Evolutionary conservation across 1,140 invertebrate species (phyloP).

Genomic region (Bombus ignitus): DNA sequence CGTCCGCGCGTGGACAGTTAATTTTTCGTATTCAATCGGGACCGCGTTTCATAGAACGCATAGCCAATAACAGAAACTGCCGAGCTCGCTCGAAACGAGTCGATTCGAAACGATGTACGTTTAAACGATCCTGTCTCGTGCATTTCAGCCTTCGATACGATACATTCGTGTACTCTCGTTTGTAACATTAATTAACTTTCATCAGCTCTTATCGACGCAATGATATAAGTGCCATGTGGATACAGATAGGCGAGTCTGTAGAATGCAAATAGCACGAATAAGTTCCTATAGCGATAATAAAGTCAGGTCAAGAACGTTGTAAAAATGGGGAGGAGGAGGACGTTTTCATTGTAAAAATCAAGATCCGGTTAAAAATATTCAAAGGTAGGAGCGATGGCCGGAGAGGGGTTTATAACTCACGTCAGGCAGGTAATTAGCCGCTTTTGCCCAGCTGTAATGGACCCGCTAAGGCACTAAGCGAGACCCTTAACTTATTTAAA

Average conservation of each 20-base stretch:
- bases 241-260: not conserved
- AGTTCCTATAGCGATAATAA: conserved; percentile 22
- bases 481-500: conserved; percentile 84
- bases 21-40: not conserved
- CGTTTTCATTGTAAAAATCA: conserved; percentile 72
- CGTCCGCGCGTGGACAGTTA: not conserved
- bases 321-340: conserved; percentile 42
- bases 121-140: conserved; percentile 18
- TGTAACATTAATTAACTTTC: conserved; percentile 25
- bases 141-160: not conserved
- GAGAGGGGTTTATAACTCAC: conserved; percentile 82
- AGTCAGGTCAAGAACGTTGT: conserved; percentile 15
- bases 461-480: conserved; percentile 79
- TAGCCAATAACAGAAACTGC: not conserved
- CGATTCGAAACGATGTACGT: not conserved
- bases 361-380: conserved; percentile 74
- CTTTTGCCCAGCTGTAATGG: conserved; percentile 82
- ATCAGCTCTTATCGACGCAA: not conserved
- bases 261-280: too few relatives aligned
- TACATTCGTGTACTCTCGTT: not conserved
- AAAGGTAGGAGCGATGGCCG: conserved; percentile 68
- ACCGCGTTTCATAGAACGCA: not conserved
- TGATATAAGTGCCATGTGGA: not conserved
- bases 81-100: not conserved
- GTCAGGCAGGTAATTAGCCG: conserved; percentile 83